A percentile compares a stretch with the other conserved stretches of the same genome.
Conservation (phyloP, 1,140 invertebrate species). For the Ceratitis capitata region DNA sequence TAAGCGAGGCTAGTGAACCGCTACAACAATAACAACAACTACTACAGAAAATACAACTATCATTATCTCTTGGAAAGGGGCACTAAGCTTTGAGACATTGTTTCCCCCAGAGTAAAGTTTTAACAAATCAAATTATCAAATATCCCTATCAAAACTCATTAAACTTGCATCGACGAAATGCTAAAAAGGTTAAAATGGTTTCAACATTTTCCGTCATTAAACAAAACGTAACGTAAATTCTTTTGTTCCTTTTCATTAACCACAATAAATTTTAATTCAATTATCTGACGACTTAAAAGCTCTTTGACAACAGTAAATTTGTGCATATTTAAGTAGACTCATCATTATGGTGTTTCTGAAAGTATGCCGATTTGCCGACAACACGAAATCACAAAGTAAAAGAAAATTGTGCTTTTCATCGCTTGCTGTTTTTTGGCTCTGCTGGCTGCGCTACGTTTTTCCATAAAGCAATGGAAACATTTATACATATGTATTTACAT, state of each 20-base stretch:
- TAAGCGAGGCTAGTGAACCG: no score
- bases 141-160: no score
- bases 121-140: no score
- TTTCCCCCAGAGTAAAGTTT: no score
- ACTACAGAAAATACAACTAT: no score
- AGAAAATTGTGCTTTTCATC: neutral
- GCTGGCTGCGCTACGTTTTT: neutral
- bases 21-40: no score
- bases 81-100: no score
- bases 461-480: neutral
- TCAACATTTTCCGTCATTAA: neutral
- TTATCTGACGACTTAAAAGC: neutral
- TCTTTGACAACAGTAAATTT: neutral
- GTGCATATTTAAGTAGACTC: neutral
- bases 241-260: neutral
- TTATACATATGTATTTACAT: neutral
- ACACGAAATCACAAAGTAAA: neutral
- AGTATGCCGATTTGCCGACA: neutral
- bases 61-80: no score
- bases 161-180: no score
- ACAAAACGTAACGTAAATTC: no score
- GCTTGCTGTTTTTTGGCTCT: neutral
- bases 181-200: no score
- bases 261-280: neutral
- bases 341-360: neutral